A percentile compares a stretch with the other conserved stretches of the same genome.
These are phyloP conservation scores for Lasiurus borealis DNA, from an alignment of 2,113 vertebrate species.

Conservation along the genomic window DNA sequence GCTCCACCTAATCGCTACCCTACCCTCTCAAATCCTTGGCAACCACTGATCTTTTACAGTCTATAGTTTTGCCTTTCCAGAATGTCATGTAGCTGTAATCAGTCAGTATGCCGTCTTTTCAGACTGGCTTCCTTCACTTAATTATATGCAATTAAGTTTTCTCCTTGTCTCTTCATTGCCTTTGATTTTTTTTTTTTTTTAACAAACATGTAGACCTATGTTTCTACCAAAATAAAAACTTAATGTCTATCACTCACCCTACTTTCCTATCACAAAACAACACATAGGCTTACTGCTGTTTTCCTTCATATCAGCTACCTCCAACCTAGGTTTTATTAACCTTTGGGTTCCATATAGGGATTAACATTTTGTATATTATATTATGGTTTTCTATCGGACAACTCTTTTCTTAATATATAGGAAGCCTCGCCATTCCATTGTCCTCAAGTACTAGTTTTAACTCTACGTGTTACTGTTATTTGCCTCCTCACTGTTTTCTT, in stretches of 20 bases:
- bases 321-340: background rate
- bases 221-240: background rate
- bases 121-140: background rate
- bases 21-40: background rate
- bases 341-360: background rate
- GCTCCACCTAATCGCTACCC: background rate
- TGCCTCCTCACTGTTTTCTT: background rate
- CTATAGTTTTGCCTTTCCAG: background rate
- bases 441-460: background rate
- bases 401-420: background rate
- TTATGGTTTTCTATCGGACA: background rate
- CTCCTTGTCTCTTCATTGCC: background rate
- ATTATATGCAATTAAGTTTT: background rate
- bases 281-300: background rate
- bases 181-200: background rate
- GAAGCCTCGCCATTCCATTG: background rate
- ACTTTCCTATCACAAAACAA: background rate
- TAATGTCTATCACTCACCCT: background rate
- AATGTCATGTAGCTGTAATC: background rate
- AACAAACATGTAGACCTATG: background rate
- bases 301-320: background rate
- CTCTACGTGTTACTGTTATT: background rate
- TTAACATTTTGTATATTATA: background rate
- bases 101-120: background rate
- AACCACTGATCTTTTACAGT: background rate